These are phyloP conservation scores for Perca flavescens DNA, from an alignment of 2,113 vertebrate genomes.

Conservation along the genomic window DNA sequence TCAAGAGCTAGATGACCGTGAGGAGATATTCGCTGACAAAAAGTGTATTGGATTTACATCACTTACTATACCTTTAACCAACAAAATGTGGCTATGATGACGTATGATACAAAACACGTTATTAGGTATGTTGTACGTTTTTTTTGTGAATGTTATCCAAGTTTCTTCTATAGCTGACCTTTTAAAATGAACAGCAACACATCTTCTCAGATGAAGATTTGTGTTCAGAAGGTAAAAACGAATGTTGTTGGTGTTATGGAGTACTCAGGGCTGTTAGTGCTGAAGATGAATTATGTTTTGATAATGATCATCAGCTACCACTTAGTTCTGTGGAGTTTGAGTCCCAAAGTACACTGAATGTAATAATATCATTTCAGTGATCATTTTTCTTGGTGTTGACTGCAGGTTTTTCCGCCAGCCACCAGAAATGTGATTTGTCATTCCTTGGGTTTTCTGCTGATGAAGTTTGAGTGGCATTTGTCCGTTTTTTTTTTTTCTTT, in stretches of 20 bases:
- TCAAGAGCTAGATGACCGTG: too few species aligned
- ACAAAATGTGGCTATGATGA: neutral
- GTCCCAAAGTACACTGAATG: neutral
- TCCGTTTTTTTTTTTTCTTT: neutral
- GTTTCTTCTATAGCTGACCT: neutral
- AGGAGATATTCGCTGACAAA: too few species aligned
- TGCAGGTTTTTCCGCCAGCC: neutral
- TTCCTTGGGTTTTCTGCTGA: constrained; percentile 3
- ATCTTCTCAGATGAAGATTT: constrained; percentile 3
- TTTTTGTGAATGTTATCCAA: neutral
- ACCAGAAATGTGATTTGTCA: constrained; percentile 13
- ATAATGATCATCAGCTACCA: neutral
- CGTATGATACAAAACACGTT: neutral
- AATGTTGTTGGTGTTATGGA: neutral
- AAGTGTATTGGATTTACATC: too few species aligned
- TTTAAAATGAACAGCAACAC: neutral
- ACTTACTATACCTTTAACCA: neutral
- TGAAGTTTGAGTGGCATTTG: neutral
- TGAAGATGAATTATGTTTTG: constrained; percentile 29
- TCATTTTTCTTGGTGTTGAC: constrained; percentile 14
- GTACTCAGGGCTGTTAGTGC: neutral
- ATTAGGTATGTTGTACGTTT: neutral
- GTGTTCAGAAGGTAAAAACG: neutral
- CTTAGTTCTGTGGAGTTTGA: constrained; percentile 3
- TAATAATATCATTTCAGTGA: constrained; percentile 9